These are phyloP conservation scores for Callionymus lyra DNA, from an alignment of 2,113 vertebrate genomes.

Conservation along the genomic window DNA sequence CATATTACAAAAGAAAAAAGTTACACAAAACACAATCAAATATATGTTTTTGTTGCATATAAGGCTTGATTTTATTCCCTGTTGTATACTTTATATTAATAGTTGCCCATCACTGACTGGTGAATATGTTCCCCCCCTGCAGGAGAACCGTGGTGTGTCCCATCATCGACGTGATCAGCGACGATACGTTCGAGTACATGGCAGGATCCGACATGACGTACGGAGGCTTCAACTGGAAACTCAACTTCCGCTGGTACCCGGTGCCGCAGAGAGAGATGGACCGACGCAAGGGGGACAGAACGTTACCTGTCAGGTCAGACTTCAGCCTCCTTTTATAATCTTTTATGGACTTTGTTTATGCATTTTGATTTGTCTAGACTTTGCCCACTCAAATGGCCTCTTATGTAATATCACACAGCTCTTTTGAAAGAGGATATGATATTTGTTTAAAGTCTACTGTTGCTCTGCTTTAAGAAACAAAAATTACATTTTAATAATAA, in stretches of 20 bases:
- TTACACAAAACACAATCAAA: too few species aligned
- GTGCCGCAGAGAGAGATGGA: slow-evolving; percentile 99
- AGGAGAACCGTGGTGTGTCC: slow-evolving; percentile 96
- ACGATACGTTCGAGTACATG: slow-evolving; percentile 98
- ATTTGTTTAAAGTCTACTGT: too few species aligned
- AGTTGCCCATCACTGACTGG: not conserved
- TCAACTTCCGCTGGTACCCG: slow-evolving; percentile 98
- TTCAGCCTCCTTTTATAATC: slow-evolving; percentile 7
- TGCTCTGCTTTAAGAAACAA: too few species aligned
- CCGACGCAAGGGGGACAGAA: slow-evolving; percentile 93
- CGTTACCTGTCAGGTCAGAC: slow-evolving; percentile 85
- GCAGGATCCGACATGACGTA: slow-evolving; percentile 99
- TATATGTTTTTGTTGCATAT: too few species aligned
- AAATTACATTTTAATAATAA: too few species aligned
- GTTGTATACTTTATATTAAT: too few species aligned
- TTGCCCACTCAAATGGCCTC: too few species aligned
- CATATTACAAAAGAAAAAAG: too few species aligned
- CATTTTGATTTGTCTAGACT: not conserved
- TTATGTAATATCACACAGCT: too few species aligned
- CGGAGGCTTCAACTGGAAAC: slow-evolving; percentile 97
- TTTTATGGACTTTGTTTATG: slow-evolving; percentile 3
- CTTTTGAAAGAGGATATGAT: too few species aligned
- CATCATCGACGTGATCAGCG: slow-evolving; percentile 97
- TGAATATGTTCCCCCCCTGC: slow-evolving; percentile 3
- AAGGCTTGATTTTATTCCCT: too few species aligned